Base-by-base conservation (phyloP, 2,797 vertebrate species). In the Amblyraja radiata region DNA sequence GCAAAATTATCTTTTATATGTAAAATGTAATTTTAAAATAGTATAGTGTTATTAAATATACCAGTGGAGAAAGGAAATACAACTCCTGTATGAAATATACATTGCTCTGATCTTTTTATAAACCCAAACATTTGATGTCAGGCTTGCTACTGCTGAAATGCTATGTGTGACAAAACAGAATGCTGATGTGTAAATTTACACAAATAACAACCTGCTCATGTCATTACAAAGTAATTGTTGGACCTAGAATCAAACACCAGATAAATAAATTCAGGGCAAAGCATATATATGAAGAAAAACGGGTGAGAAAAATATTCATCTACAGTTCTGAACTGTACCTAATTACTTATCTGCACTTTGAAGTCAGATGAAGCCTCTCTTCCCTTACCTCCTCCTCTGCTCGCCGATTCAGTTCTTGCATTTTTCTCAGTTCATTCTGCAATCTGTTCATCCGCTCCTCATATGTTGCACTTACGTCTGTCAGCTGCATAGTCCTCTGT, bases 361-460 rank as follows among this genome's bases (percentile, higher is more conserved):
- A 10, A 2, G 7, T 65, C 18, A 88, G 6, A 63, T 65, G 7
- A 46, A 54, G 39, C 0, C 46, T 54, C 7, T n/a, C 71, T 39
- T 93, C 63, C 0, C 94, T 95, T 93, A 95, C 96, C 95, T 96
- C 94, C 79, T 95, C 76, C 93, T 95, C 94, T 84, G 93, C 95
- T 93, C 95, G 94, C 83, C 94, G 13, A 65, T 96, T 95, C 92
- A 94, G 90, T 10, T 92, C 90, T 84, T 95, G 95, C 32, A 96
- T 94, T 93, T 95, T 95, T 93, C 94, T 95, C 93, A 96, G 95
- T 93, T 97, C 94, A 92, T 21, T 32, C 8, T 93, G 95, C 93
- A 97, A 95, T 93, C 95, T 95, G 80, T 94, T 93, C 94, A 93
- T 94, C 61, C 94, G 94, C 18, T 95, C 95, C 93, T 96, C 94